Base-by-base conservation (phyloP, 1,140 invertebrate species). In the Psix sp. region DNA sequence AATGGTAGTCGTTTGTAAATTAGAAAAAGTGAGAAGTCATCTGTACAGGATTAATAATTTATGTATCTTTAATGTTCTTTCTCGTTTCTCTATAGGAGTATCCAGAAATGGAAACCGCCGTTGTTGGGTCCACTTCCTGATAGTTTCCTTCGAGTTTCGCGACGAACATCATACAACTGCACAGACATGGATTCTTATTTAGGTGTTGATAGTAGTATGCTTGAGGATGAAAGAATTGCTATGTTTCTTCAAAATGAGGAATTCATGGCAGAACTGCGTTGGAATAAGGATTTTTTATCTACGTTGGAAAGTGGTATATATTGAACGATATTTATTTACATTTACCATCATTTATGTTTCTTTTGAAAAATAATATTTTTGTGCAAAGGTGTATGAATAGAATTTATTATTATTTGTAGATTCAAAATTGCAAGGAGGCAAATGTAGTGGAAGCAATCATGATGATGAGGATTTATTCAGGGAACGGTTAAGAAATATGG, bases 171-270 rank as follows among this genome's bases (percentile, higher is more conserved):
- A n/a, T 54, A 60, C 7, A 79, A 83, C 45, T 35, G 15, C 14
- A 39, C 43, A 6, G 80, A 87, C 9, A 13, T 63, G 0, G 82
- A 87, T 40, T 36, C 65, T 1, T 66, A 43, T 6, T 72, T 56
- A 14, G 75, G 35, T 1, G 77, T 90, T 29, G 88, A 90, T 1
- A 90, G 88, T 74, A 89, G 90, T 54, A 86, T 84, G 78, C 86
- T 92, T 54, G 91, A 91, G 72, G 94, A 95, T 78, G 94, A 95
- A 82, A 89, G 93, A 70, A 94, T 97, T 52, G 95, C 95, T 0
- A 90, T 96, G 51, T 94, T 96, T 85, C 86, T 97, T 42, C 95
- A 97, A 83, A 97, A 97, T 81, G 94, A 96, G 83, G 95, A 97
- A 86, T 97, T 97, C 79, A 93, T 97, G 91, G 91, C 93, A 31